Evolutionary conservation across 1,140 invertebrate species (phyloP).

Genomic region (Dendroctonus valens): DNA sequence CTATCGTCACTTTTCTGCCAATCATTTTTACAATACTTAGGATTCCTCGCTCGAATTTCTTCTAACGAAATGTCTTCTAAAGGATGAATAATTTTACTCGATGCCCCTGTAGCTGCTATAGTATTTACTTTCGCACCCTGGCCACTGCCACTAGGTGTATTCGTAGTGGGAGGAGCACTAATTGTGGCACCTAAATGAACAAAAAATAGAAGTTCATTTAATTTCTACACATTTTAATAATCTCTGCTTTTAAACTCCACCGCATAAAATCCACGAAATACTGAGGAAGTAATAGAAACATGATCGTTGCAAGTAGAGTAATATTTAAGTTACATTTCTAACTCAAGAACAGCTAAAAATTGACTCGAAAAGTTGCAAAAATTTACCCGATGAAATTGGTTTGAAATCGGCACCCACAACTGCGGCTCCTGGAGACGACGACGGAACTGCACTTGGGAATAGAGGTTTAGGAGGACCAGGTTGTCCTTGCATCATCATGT

Average conservation of each 20-base stretch:
- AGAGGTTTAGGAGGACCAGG: slow-evolving; percentile 64
- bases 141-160: slow-evolving; percentile 49
- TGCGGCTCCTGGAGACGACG: slow-evolving; percentile 59
- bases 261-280: neutral
- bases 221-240: neutral
- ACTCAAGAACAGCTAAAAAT: too few species aligned
- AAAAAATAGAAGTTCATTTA: neutral
- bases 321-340: too few species aligned
- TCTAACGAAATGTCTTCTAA: slow-evolving; percentile 92
- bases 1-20: slow-evolving; percentile 37
- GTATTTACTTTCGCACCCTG: slow-evolving; percentile 65
- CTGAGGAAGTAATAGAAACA: too few species aligned
- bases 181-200: slow-evolving; percentile 59
- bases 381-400: slow-evolving; percentile 56
- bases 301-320: too few species aligned
- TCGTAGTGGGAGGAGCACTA: slow-evolving; percentile 65
- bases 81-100: slow-evolving; percentile 91
- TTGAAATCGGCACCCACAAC: slow-evolving; percentile 65
- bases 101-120: slow-evolving; percentile 76
- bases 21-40: slow-evolving; percentile 65
- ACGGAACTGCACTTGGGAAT: slow-evolving; percentile 71
- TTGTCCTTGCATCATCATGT: slow-evolving; percentile 63
- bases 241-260: too few species aligned
- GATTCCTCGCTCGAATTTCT: slow-evolving; percentile 74
- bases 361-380: neutral